A percentile compares a stretch with the other conserved stretches of the same genome.
phyloP scores from a whole-genome alignment of 2,888 invertebrate species.

The Smittia aterrima region DNA sequence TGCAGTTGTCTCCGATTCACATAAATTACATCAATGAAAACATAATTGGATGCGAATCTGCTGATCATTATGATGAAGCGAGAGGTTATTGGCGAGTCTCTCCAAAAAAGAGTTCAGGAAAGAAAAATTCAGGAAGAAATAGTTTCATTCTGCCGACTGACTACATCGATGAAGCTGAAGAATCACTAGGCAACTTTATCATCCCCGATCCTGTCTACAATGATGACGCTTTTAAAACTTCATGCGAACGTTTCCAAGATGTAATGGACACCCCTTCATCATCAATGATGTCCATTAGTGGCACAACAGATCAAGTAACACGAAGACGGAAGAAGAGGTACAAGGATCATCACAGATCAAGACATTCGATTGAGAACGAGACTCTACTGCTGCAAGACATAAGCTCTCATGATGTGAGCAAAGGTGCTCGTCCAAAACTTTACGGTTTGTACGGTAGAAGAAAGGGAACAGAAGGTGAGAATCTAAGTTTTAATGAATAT shows the following conservation, averaged over 20 bases:
- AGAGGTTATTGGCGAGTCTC: not conserved
- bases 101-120: not conserved
- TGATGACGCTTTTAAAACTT: not conserved
- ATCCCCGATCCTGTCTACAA: slow-evolving; percentile 28
- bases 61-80: slow-evolving; percentile 15
- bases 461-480: slow-evolving; percentile 20
- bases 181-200: slow-evolving; percentile 25
- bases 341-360: not conserved
- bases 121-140: not conserved
- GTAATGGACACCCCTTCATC: not conserved
- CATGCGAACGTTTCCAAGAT: not conserved
- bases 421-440: slow-evolving; percentile 21
- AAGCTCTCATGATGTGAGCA: not conserved
- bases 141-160: slow-evolving; percentile 6
- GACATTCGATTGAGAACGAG: slow-evolving; percentile 20
- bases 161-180: slow-evolving; percentile 26
- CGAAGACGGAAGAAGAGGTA: slow-evolving; percentile 10
- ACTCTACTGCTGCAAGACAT: slow-evolving; percentile 30
- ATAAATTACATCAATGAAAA: slow-evolving; percentile 64
- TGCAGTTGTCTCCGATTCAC: slow-evolving; percentile 58
- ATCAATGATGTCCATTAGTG: not conserved
- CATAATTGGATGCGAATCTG: slow-evolving; percentile 43
- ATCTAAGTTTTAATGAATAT: no score
- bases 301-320: not conserved
- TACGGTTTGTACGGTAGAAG: not conserved